Evolutionary conservation across 2,113 vertebrate species (phyloP).

Genomic region (Pteropus alecto): DNA sequence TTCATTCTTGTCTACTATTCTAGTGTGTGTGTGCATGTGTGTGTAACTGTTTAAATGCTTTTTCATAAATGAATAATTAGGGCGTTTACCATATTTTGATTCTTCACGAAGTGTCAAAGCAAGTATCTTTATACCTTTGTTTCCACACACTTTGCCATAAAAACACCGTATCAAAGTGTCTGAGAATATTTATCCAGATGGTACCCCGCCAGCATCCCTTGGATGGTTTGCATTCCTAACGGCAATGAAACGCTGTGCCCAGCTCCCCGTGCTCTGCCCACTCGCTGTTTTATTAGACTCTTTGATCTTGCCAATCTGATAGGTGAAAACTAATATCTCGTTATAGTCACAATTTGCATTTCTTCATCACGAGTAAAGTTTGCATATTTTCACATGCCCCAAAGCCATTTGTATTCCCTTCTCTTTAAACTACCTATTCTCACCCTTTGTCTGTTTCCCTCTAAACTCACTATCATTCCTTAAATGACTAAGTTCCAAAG

Average conservation of each 20-base stretch:
- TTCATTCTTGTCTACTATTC: background rate
- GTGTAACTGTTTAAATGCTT: background rate
- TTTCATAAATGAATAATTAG: too few species aligned
- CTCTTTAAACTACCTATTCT: background rate
- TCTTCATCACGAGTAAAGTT: background rate
- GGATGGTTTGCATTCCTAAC: accelerated
- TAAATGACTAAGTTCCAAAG: background rate
- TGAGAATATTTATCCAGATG: accelerated
- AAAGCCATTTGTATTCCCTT: background rate
- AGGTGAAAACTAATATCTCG: too few species aligned
- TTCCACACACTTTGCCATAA: background rate
- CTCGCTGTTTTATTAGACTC: accelerated
- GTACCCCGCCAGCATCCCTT: accelerated
- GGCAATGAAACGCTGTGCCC: accelerated
- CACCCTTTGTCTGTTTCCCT: accelerated
- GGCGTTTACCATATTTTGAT: background rate
- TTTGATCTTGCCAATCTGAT: background rate
- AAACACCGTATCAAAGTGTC: accelerated
- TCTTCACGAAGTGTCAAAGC: background rate
- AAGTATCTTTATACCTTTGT: too few species aligned
- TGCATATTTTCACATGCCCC: background rate
- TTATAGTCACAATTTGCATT: background rate
- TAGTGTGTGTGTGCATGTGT: too few species aligned
- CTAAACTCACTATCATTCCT: background rate
- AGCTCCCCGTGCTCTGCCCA: accelerated